Percentiles rank a stretch among this genome's conserved stretches.
These are phyloP conservation scores for Centruroides sculpturatus DNA, from an alignment of 1,140 invertebrate genomes.

Conservation along the genomic window DNA sequence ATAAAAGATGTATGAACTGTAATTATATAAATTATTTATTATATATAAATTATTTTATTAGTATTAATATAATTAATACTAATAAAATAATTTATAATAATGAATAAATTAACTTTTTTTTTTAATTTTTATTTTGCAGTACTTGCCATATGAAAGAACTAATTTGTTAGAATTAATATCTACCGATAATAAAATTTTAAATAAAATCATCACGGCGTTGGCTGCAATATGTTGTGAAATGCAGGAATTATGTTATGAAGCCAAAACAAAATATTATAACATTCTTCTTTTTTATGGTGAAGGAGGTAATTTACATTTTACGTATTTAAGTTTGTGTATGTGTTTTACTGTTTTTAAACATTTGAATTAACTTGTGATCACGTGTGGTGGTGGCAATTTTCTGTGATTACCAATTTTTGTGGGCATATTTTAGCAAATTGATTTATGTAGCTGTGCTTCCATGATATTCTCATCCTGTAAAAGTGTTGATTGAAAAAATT, in stretches of 20 bases:
- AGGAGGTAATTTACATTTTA: constrained; percentile 21
- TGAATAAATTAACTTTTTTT: not conserved
- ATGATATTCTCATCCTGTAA: no score
- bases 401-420: no score
- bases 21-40: no score
- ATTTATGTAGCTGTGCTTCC: no score
- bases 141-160: constrained; percentile 43
- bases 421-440: no score
- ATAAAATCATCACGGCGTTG: constrained; percentile 64
- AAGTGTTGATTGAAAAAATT: no score
- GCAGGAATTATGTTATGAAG: constrained; percentile 47
- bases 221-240: constrained; percentile 64
- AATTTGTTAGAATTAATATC: constrained; percentile 50
- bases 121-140: constrained; percentile 22
- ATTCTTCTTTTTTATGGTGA: constrained; percentile 49
- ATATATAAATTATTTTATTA: not conserved
- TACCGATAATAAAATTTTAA: constrained; percentile 65
- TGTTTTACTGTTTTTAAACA: no score
- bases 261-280: constrained; percentile 43
- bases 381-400: no score
- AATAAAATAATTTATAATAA: not conserved
- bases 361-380: no score
- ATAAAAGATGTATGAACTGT: no score
- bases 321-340: no score
- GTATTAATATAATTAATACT: not conserved